phyloP scores from a whole-genome alignment of 2,888 invertebrate species.

The Trachelus stipa region DNA sequence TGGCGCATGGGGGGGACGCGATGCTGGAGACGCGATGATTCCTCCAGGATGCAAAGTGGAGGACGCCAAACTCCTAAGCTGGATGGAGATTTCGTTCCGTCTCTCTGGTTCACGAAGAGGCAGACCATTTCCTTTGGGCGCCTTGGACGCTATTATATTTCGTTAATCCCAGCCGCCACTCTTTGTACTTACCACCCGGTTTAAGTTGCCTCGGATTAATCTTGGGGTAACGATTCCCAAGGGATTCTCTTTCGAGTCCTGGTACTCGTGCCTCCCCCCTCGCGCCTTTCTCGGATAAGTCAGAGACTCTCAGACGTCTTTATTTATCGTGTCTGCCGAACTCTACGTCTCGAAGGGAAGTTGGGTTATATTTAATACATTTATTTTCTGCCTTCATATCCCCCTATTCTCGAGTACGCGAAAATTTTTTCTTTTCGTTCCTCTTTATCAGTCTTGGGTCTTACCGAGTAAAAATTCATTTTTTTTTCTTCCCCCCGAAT shows the following conservation, averaged over 20 bases:
- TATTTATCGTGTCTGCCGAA: neutral
- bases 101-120: neutral
- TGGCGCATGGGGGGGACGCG: too few species aligned
- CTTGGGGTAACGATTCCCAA: neutral
- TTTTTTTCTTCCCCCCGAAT: neutral
- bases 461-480: neutral
- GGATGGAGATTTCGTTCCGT: neutral
- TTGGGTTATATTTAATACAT: too few species aligned
- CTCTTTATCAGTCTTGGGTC: neutral
- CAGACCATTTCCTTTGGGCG: neutral
- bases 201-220: neutral
- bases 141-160: neutral
- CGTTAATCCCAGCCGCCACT: slow-evolving; percentile 4
- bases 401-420: neutral
- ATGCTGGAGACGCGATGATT: neutral
- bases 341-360: neutral
- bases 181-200: slow-evolving; percentile 4
- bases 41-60: neutral
- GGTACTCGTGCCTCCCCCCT: too few species aligned
- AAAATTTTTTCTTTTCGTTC: neutral
- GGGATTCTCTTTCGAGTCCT: neutral
- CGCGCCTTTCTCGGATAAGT: neutral
- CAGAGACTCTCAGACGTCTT: neutral
- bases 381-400: neutral
- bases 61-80: neutral